Conservation (phyloP, 2,113 vertebrate genomes). For the Vimba vimba region DNA sequence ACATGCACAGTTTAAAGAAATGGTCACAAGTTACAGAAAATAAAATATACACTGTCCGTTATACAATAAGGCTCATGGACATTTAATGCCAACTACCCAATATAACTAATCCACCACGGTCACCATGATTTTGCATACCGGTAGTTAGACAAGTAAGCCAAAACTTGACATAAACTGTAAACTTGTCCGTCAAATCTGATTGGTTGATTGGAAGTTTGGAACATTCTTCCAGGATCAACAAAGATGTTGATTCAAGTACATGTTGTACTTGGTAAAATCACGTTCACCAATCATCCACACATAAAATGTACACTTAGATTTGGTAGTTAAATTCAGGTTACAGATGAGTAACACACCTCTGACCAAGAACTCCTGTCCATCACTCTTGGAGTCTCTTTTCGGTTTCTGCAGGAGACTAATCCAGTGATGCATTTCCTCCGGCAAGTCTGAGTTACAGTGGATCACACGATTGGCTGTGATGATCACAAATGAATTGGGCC, state of each 20-base stretch:
- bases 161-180: too few species aligned
- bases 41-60: background rate
- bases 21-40: background rate
- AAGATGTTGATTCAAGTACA: background rate
- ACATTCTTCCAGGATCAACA: too few species aligned
- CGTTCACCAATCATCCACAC: too few species aligned
- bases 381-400: conserved; percentile 87
- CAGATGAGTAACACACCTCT: conserved; percentile 74
- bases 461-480: conserved; percentile 93
- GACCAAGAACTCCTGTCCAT: conserved; percentile 90
- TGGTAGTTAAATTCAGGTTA: background rate
- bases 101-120: background rate
- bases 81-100: background rate
- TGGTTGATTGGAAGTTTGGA: too few species aligned
- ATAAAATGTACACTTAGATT: background rate
- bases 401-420: conserved; percentile 92
- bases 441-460: conserved; percentile 90
- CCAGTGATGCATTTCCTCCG: conserved; percentile 96
- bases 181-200: too few species aligned
- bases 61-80: background rate
- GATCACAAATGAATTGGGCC: conserved; percentile 93
- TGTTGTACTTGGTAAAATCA: too few species aligned
- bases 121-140: too few species aligned
- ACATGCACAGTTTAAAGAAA: background rate
- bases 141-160: too few species aligned